Evolutionary conservation across 2,113 vertebrate species (phyloP).

Genomic region (Malurus alboscapulatus): DNA sequence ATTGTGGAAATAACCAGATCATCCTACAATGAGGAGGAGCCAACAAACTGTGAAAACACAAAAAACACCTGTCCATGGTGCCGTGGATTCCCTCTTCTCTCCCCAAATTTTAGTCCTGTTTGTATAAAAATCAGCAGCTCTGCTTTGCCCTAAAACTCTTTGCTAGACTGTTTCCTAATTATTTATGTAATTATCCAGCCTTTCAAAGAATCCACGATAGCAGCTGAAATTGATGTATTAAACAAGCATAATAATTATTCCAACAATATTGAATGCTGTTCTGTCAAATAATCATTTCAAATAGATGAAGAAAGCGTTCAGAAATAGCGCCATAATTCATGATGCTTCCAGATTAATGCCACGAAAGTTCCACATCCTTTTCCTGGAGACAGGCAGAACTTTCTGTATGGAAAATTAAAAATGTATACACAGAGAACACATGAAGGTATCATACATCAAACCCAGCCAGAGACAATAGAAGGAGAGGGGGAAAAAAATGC

Average conservation of each 20-base stretch:
- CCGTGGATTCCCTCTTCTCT: not conserved
- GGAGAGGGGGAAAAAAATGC: not conserved
- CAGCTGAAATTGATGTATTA: constrained; percentile 71
- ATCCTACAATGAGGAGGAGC: not conserved
- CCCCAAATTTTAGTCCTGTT: constrained; percentile 18
- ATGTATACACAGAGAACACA: not conserved
- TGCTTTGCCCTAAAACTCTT: constrained; percentile 9
- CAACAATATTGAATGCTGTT: constrained; percentile 66
- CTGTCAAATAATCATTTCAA: constrained; percentile 62
- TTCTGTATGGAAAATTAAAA: constrained; percentile 41
- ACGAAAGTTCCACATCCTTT: constrained; percentile 26
- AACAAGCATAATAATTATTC: constrained; percentile 67
- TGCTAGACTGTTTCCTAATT: constrained; percentile 63
- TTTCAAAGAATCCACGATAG: constrained; percentile 65
- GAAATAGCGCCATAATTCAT: constrained; percentile 62
- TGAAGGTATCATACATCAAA: constrained; percentile 54
- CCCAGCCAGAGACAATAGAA: not conserved
- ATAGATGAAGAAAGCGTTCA: constrained; percentile 52
- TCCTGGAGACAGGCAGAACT: constrained; percentile 60
- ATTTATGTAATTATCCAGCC: constrained; percentile 73
- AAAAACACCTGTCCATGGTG: rapidly evolving
- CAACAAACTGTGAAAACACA: rapidly evolving
- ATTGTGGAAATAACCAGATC: rapidly evolving
- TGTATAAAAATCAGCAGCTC: constrained; percentile 48
- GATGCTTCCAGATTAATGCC: constrained; percentile 46